Conservation (phyloP, 35 echinoderm and acorn worm species). For the Heliocidaris tuberculata region DNA sequence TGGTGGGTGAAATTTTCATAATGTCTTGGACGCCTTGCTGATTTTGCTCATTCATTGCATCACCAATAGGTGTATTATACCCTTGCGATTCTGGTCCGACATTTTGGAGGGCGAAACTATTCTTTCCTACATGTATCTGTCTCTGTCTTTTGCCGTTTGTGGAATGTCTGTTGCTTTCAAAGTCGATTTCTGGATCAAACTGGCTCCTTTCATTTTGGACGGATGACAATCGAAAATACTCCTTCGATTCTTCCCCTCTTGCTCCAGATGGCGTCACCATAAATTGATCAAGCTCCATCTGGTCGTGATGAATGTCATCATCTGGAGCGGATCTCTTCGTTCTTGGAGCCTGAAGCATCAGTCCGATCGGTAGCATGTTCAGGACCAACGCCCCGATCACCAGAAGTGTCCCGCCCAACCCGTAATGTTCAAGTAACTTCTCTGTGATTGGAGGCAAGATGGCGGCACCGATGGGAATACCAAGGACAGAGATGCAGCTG, state of each 20-base stretch:
- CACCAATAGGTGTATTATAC: neutral
- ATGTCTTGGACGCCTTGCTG: neutral
- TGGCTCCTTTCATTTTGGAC: neutral
- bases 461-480: neutral
- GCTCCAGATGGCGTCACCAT: neutral
- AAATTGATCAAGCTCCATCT: neutral
- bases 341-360: neutral
- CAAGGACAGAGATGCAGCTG: slow-evolving; percentile 19
- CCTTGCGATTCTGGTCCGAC: neutral
- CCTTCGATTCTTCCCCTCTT: neutral
- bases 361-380: slow-evolving; percentile 17
- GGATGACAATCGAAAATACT: neutral
- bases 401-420: neutral
- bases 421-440: neutral
- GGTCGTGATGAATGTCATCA: neutral
- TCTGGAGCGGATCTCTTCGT: neutral
- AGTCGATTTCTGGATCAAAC: neutral
- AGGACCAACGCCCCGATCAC: neutral
- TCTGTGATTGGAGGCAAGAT: slow-evolving; percentile 20
- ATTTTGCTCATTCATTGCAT: neutral
- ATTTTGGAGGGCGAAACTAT: neutral
- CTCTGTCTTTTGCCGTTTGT: neutral
- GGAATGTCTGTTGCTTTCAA: neutral
- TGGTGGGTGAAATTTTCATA: neutral
- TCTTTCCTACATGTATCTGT: neutral